Evolutionary conservation across 2,113 vertebrate species (phyloP).

Genomic region (Pedetes capensis): DNA sequence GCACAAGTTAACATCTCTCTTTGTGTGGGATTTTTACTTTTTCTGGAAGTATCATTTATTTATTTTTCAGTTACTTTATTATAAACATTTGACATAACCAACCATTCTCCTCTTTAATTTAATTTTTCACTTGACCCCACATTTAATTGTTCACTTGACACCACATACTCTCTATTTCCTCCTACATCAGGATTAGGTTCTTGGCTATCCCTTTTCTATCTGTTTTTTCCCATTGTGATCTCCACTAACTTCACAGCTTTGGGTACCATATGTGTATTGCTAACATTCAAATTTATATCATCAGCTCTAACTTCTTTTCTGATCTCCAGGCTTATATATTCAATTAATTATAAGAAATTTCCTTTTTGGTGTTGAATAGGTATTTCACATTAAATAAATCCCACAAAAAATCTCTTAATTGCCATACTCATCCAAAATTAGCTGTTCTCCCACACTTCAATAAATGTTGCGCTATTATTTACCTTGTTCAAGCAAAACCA

Average conservation of each 20-base stretch:
- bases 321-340: not conserved
- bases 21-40: not conserved
- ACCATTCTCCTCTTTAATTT: not conserved
- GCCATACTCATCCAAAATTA: not conserved
- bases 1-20: not conserved
- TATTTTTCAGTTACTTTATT: not conserved
- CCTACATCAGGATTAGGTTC: not conserved
- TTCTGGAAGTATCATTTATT: not conserved
- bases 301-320: not conserved
- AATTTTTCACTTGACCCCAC: not conserved
- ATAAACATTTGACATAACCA: not conserved
- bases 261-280: not conserved
- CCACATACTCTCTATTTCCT: not conserved
- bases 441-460: not conserved
- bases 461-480: not conserved
- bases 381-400: not conserved
- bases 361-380: not conserved
- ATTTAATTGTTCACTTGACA: not conserved
- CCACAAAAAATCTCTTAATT: not conserved
- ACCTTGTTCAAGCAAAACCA: not conserved
- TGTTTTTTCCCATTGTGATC: not conserved
- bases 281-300: not conserved
- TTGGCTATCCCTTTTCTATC: not conserved
- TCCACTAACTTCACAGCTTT: not conserved
- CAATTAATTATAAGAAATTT: not conserved